phyloP scores from a whole-genome alignment of 2,113 vertebrate genomes.

The Urocynchramus pylzowi region DNA sequence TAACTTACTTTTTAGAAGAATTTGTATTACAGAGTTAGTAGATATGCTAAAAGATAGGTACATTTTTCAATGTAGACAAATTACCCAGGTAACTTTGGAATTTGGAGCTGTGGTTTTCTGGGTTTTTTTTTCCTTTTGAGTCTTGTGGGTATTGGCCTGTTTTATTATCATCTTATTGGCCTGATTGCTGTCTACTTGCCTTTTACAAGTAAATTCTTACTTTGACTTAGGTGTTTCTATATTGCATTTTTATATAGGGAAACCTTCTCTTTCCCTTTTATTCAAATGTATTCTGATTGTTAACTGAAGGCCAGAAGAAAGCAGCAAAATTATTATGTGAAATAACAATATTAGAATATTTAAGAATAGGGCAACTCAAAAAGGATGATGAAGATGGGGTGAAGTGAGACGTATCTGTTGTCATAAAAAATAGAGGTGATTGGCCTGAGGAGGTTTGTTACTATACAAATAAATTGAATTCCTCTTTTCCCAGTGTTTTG shows the following conservation, averaged over 20 bases:
- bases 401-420: background rate
- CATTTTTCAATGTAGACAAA: background rate
- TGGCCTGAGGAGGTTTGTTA: background rate
- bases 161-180: background rate
- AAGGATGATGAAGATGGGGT: background rate
- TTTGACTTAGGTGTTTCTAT: background rate
- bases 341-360: background rate
- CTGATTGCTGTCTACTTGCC: background rate
- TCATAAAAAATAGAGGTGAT: background rate
- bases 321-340: background rate
- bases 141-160: background rate
- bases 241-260: background rate
- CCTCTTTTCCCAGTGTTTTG: background rate
- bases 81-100: background rate
- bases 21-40: background rate
- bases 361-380: background rate
- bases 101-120: background rate
- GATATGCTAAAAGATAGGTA: background rate
- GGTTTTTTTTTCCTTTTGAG: background rate
- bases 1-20: background rate
- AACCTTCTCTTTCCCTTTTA: background rate
- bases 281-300: background rate
- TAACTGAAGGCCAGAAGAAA: background rate
- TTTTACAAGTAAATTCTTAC: background rate
- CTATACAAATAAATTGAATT: background rate